Conservation (phyloP, 1,140 invertebrate genomes). For the Conus ventricosus region DNA sequence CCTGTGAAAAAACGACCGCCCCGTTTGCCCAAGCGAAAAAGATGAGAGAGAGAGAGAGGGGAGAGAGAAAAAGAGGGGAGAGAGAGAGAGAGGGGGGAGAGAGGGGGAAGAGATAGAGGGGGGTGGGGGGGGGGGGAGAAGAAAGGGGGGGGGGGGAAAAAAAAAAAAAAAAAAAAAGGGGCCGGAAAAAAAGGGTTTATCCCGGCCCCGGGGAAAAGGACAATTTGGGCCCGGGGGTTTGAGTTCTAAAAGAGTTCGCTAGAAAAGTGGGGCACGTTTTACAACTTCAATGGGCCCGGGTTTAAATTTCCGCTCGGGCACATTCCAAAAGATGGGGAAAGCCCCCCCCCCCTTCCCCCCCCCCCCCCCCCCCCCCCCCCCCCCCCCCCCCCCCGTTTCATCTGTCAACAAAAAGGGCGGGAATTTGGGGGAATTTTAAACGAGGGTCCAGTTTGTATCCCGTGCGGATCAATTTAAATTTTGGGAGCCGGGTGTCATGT, state of each 20-base stretch:
- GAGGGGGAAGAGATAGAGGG: too few relatives aligned
- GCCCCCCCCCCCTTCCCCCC: too few relatives aligned
- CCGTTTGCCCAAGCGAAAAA: too few relatives aligned
- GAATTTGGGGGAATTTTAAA: too few relatives aligned
- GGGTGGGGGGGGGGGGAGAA: too few relatives aligned
- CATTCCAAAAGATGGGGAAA: not conserved
- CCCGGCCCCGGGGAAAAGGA: not conserved
- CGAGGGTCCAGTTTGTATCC: not conserved
- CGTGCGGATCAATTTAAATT: constrained; percentile 5
- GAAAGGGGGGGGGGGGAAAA: not conserved
- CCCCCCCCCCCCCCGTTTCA: not conserved
- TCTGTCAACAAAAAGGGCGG: constrained; percentile 1
- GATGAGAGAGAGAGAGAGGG: too few relatives aligned
- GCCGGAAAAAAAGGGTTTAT: not conserved
- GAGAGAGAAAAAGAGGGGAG: too few relatives aligned
- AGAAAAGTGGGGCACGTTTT: constrained; percentile 12
- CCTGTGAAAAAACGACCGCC: too few relatives aligned
- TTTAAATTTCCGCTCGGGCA: not conserved
- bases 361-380: too few relatives aligned
- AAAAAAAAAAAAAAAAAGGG: not conserved
- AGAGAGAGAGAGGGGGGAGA: too few relatives aligned
- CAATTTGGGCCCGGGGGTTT: not conserved
- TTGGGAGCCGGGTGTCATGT: not conserved
- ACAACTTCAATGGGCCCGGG: constrained; percentile 5
- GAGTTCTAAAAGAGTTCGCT: not conserved